Percentiles rank a stretch among this genome's conserved stretches.
Evolutionary conservation across 2,797 vertebrate genomes (phyloP).

Genomic region (Chaetodon trifasciatus): DNA sequence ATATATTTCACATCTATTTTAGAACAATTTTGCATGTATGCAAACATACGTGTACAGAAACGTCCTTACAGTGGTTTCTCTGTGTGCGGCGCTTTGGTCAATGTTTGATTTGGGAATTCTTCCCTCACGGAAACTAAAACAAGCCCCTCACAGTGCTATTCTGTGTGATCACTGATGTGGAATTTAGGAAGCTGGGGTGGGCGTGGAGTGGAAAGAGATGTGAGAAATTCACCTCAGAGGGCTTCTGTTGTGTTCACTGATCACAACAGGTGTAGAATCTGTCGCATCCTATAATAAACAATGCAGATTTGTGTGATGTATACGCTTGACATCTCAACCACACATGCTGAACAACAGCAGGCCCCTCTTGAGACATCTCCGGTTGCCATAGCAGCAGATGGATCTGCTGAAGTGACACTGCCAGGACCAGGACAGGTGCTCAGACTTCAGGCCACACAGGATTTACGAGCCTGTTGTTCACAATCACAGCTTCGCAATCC

Average conservation of each 20-base stretch:
- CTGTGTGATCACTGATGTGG: slow-evolving; percentile 74
- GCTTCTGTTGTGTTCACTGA: slow-evolving; percentile 24
- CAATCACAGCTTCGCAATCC: slow-evolving; percentile 34
- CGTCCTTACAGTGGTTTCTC: slow-evolving; percentile 31
- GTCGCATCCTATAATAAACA: not conserved
- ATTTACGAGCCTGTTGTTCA: slow-evolving; percentile 45
- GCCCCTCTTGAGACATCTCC: slow-evolving; percentile 23
- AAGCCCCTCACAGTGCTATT: slow-evolving; percentile 47
- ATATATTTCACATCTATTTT: not conserved
- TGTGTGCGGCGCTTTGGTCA: slow-evolving; percentile 46
- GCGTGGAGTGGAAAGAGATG: slow-evolving; percentile 20
- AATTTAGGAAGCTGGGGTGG: slow-evolving; percentile 56
- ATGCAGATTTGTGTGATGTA: fast-evolving
- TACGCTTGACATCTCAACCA: not conserved
- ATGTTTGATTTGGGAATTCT: slow-evolving; percentile 70
- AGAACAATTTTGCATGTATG: not conserved
- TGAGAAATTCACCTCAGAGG: slow-evolving; percentile 34
- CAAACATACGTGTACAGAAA: not conserved
- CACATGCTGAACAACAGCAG: slow-evolving; percentile 27
- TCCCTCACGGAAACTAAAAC: slow-evolving; percentile 62
- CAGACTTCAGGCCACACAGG: not conserved
- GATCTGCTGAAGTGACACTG: slow-evolving; percentile 30
- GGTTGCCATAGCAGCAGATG: slow-evolving; percentile 48
- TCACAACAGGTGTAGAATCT: not conserved
- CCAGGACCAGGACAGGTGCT: not conserved